A percentile compares a stretch with the other conserved stretches of the same genome.
phyloP scores from a whole-genome alignment of 2,797 vertebrate genomes.

The Graptemys geographica region DNA sequence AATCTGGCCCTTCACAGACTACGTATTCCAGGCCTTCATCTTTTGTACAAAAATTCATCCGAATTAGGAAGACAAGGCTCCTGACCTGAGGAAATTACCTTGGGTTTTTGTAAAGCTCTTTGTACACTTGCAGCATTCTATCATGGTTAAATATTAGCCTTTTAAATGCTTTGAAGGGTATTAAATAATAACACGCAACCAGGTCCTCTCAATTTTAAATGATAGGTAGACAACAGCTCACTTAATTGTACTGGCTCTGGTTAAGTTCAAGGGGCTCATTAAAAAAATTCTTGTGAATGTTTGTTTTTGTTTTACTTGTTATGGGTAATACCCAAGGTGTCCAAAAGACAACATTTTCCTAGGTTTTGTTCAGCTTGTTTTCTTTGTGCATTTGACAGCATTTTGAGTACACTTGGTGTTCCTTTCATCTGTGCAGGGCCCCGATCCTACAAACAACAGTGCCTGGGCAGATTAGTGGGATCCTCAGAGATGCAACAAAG shows the following conservation, averaged over 20 bases:
- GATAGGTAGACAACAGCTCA: background rate
- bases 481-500: background rate
- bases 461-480: too few species aligned
- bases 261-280: background rate
- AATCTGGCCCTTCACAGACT: background rate
- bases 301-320: too few species aligned
- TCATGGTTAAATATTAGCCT: background rate
- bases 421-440: background rate
- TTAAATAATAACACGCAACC: background rate
- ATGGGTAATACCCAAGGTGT: background rate
- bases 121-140: background rate
- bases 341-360: background rate
- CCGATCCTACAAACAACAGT: background rate
- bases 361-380: background rate
- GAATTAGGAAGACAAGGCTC: background rate
- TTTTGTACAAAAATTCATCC: background rate
- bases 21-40: background rate
- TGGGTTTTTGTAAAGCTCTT: background rate
- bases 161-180: background rate
- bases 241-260: background rate
- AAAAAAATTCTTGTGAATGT: background rate
- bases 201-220: background rate
- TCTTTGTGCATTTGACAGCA: background rate
- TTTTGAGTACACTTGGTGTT: background rate
- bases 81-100: background rate